Percentiles rank a stretch among this genome's conserved stretches.
phyloP scores from a whole-genome alignment of 1,140 invertebrate species.

The Heliconius hermathena region DNA sequence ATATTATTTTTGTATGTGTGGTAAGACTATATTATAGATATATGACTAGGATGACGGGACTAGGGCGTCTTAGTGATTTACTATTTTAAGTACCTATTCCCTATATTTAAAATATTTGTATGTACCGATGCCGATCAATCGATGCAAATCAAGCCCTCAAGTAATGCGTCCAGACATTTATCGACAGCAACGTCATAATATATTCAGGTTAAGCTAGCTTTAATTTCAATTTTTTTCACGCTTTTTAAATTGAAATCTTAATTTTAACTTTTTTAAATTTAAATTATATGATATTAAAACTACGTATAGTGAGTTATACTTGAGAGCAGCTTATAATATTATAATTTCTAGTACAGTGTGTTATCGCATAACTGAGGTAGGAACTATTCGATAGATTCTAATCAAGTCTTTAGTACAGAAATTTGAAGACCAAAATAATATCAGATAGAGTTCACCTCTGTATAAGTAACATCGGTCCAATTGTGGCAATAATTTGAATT shows the following conservation, averaged over 20 bases:
- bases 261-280: background rate
- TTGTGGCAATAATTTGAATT: background rate
- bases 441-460: background rate
- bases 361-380: background rate
- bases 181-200: background rate
- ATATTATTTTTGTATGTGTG: too few species aligned
- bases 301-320: background rate
- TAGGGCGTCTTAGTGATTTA: too few species aligned
- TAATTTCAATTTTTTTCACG: background rate
- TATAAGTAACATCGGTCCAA: background rate
- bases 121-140: too few species aligned
- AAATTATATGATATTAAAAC: background rate
- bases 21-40: too few species aligned
- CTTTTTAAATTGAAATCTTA: too few species aligned
- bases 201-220: background rate
- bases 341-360: background rate
- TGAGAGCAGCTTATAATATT: background rate
- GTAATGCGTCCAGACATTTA: too few species aligned
- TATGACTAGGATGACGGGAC: too few species aligned
- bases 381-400: conserved; percentile 1
- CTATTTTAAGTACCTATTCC: too few species aligned
- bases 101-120: too few species aligned
- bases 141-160: too few species aligned
- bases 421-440: background rate
- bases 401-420: background rate